Evolutionary conservation across 2,113 vertebrate genomes (phyloP).

Genomic region (Stigmatopora argus): DNA sequence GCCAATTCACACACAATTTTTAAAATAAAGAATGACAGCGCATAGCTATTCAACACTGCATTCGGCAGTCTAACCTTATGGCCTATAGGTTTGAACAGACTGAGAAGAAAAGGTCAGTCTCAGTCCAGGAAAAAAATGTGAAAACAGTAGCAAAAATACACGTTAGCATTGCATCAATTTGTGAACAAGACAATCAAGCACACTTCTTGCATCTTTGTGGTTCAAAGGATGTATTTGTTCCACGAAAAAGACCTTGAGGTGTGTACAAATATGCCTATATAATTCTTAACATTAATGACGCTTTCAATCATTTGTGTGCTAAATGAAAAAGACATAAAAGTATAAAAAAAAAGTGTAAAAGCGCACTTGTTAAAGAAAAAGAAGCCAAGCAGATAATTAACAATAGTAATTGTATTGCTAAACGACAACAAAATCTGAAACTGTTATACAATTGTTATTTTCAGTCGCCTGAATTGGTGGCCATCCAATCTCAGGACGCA

Average conservation of each 20-base stretch:
- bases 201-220: slow-evolving; percentile 16
- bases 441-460: not conserved
- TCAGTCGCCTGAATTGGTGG: too few species aligned
- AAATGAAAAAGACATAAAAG: not conserved
- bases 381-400: not conserved
- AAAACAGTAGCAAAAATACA: slow-evolving; percentile 26
- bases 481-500: too few species aligned
- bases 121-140: not conserved
- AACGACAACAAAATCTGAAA: not conserved
- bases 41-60: slow-evolving; percentile 40
- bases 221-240: slow-evolving; percentile 24
- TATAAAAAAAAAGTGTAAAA: not conserved
- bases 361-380: not conserved
- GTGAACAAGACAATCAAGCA: slow-evolving; percentile 14
- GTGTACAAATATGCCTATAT: not conserved
- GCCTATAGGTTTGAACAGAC: slow-evolving; percentile 43
- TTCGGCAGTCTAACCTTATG: slow-evolving; percentile 32
- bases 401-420: not conserved
- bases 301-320: not conserved
- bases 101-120: slow-evolving; percentile 8
- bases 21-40: slow-evolving; percentile 27
- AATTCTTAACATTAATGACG: not conserved
- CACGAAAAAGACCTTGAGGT: slow-evolving; percentile 41
- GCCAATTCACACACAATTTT: slow-evolving; percentile 2
- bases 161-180: not conserved